phyloP scores from a whole-genome alignment of 2,113 vertebrate species.

The Rynchops niger region DNA sequence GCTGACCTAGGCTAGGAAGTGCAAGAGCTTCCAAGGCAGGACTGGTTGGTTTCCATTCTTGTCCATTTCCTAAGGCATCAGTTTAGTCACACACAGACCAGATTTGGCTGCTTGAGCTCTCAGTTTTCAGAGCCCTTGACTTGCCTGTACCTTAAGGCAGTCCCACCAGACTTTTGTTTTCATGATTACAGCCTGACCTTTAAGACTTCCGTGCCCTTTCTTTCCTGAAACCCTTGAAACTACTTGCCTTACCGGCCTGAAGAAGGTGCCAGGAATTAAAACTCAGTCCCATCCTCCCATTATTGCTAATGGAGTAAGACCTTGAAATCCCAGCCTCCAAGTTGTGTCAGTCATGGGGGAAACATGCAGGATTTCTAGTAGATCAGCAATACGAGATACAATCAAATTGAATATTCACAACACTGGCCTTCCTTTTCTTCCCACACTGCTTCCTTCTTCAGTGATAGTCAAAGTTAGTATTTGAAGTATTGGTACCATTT shows the following conservation, averaged over 20 bases:
- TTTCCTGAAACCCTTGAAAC: not conserved
- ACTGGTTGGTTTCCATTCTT: not conserved
- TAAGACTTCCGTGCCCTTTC: not conserved
- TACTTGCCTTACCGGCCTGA: not conserved
- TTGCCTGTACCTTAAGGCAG: not conserved
- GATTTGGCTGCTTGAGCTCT: not conserved
- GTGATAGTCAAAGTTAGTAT: not conserved
- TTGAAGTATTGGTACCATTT: not conserved
- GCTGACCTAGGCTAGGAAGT: not conserved
- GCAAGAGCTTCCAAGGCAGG: not conserved
- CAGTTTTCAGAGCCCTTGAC: not conserved
- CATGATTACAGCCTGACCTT: not conserved
- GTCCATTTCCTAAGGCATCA: not conserved
- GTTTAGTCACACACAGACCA: not conserved
- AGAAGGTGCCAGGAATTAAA: not conserved
- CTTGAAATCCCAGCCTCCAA: not conserved
- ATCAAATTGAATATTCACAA: not conserved
- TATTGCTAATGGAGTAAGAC: not conserved
- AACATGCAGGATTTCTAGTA: not conserved
- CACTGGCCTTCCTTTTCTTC: not conserved
- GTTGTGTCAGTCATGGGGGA: not conserved
- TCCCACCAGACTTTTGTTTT: not conserved
- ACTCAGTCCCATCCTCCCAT: not conserved
- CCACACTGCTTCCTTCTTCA: not conserved
- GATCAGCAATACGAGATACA: not conserved